Base-by-base conservation (phyloP, 2,113 vertebrate genomes). In the Heterocephalus glaber region DNA sequence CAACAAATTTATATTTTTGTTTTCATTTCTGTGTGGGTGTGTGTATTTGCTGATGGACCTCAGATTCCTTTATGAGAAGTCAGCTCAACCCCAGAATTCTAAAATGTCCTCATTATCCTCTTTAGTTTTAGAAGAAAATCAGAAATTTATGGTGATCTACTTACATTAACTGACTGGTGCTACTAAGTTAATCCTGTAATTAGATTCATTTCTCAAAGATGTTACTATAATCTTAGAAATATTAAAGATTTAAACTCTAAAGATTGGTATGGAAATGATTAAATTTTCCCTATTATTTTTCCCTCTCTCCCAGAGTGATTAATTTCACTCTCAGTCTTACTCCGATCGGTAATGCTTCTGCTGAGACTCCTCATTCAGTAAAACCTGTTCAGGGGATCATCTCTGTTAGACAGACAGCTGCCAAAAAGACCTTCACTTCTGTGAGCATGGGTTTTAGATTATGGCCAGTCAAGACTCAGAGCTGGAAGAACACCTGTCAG, bases 361-460 rank as follows among this genome's bases (percentile, higher is more conserved):
- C 35, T 1, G 90, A 92, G 95, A 83, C 80, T 74, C 89, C 91
- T 88, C 86, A 96, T 95, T 90, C 90, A 54, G 82, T 70, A 95
- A 97, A 95, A 89, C 92, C 96, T 97, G 96, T 95, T 97, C 77
- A 89, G 90, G 84, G 95, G 97, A 96, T 97, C 95, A 97, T 97
- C 88, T 94, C 66, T 44, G 82, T 72, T 35, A 91, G 97, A 95
- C 66, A 92, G 96, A 96, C 97, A 98, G 97, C 97, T 98, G 96
- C 88, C 24, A 1, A 61, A 61, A 70, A 92, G 93, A 82, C 95
- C 52, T 70, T 60, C 56, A 0, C 86, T 96, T 80, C 90, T 0
- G 68, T 4, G 7, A 97, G 97, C 90, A 65, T 94, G 97, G 97
- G 92, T 95, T 97, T 98, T 92, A 96, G 94, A 97, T 97, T 89